Evolutionary conservation across 2,888 invertebrate species (phyloP), one percentile per base, ranked within the genome.

Genomic region (Conistra vaccinii): DNA sequence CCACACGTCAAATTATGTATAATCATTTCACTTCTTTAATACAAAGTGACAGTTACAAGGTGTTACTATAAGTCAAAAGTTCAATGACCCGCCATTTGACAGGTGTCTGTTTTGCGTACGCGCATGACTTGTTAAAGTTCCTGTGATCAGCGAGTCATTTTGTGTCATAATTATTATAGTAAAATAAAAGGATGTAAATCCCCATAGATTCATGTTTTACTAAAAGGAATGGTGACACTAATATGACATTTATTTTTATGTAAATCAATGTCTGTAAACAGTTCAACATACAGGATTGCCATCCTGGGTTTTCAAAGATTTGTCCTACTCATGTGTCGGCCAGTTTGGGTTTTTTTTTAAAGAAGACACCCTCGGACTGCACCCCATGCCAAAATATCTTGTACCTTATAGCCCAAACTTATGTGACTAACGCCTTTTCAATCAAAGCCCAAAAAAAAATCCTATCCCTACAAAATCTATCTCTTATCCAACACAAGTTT

Each of bases 41-140:
- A 6, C 10, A 39, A 39, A 60, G 35, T 82, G 79, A 82, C 79
- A 77, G 77, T 51, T 57, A 82, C 65, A 77, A 66, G 65, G 69
- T 76, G 82, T 81, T 66, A 61, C 42, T 73, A 23, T 65, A 73
- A 58, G 29, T 80, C 39, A 66, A 55, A 55, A 66, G 65, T 61
- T 69, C 69, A 57, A 14, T 70, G 83, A 69, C 69, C 78, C 12
- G 20, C 26, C 12, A 60, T 63, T 53, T 45, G 42, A 32, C 82
- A 79, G 63, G 69, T 81, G 82, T 53, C 45, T 7, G 39, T 32
- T 74, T 61, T 66, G 81, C 48, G 55, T 55, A 55, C 26, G 65
- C 20, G 60, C 48, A 65, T 65, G 65, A 66, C 58, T 60, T 48
- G 58, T 60, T 9, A 53, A 48, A 42, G 5, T n/a, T 20, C 29